Base-by-base conservation (phyloP, 2,888 invertebrate genomes). In the Timema cristinae region DNA sequence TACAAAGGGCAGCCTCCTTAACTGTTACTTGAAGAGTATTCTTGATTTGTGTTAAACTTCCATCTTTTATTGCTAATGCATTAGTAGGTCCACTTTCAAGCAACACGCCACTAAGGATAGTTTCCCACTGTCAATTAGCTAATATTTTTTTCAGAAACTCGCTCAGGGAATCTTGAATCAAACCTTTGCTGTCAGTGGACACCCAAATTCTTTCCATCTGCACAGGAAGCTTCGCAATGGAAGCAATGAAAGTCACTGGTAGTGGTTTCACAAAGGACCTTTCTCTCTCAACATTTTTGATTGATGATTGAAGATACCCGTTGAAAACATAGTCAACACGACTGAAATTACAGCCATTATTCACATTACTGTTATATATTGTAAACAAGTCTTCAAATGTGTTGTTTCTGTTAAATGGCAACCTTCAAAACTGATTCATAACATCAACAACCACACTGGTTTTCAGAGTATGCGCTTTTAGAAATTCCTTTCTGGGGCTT, bases 381-480 rank as follows among this genome's bases (percentile, higher is more conserved):
- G n/a, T 11, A 59, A 59, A 1, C 1, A 13, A 9, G 56, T 56
- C 56, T 59, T 59, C 15, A 59, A 56, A 59, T 59, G 32, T n/a
- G 9, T 59, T 6, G 10, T 59, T 13, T 9, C 15, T 59, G n/a
- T 59, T 59, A 9, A 32, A 16, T 59, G 59, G 59, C 59, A 59
- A 16, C 13, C 59, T 15, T 16, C 59, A 32, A 56, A 5, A 59
- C 15, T 59, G n/a, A 59, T 59, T n/a, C 59, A 59, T 59, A 9
- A n/a, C 59, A 59, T 59, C 6, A 7, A 59, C 59, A 59, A 59
- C 59, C 59, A 59, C 59, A 59, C n/a, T 59, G 15, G 59, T 59
- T 59, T 10, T 59, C 9, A n/a, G 15, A 16, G 56, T 59, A 13
- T n/a, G 0, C 59, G 10, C 59, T n/a, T 59, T 59, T 59, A 13